Evolutionary conservation across 2,888 invertebrate genomes (phyloP).

Genomic region (Synanthedon andrenaeformis): DNA sequence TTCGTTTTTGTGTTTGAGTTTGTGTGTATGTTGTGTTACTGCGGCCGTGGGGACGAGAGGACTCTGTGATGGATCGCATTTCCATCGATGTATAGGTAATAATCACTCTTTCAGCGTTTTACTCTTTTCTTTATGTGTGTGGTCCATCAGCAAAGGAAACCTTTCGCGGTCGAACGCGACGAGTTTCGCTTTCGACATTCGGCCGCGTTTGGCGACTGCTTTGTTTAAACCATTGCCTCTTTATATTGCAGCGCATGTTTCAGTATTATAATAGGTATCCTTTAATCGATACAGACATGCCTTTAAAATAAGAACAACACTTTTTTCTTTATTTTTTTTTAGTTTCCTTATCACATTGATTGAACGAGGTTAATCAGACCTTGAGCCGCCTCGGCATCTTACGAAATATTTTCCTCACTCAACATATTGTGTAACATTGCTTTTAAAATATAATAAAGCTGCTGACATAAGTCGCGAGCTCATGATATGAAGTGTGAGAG

Average conservation of each 20-base stretch:
- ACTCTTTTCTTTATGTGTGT: constrained; percentile 4
- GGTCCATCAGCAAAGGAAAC: constrained; percentile 26
- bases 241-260: constrained; percentile 32
- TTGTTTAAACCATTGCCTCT: constrained; percentile 33
- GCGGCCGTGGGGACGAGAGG: constrained; percentile 49
- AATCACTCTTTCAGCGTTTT: constrained; percentile 19
- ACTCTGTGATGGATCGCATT: constrained; percentile 69
- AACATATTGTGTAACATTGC: constrained; percentile 20
- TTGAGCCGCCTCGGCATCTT: constrained; percentile 34
- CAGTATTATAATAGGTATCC: constrained; percentile 26
- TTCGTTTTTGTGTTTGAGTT: background rate
- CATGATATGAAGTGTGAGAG: too few species aligned
- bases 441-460: constrained; percentile 4
- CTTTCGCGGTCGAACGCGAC: constrained; percentile 16
- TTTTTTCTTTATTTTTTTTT: constrained; percentile 27
- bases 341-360: constrained; percentile 29
- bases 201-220: constrained; percentile 24
- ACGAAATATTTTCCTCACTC: constrained; percentile 37
- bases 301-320: constrained; percentile 16
- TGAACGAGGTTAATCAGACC: constrained; percentile 36
- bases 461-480: too few species aligned
- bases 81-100: constrained; percentile 67
- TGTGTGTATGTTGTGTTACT: constrained; percentile 23
- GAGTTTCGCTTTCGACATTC: constrained; percentile 16
- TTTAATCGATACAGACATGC: constrained; percentile 39